Evolutionary conservation across 1,140 invertebrate genomes (phyloP).

Genomic region (Mya arenaria): DNA sequence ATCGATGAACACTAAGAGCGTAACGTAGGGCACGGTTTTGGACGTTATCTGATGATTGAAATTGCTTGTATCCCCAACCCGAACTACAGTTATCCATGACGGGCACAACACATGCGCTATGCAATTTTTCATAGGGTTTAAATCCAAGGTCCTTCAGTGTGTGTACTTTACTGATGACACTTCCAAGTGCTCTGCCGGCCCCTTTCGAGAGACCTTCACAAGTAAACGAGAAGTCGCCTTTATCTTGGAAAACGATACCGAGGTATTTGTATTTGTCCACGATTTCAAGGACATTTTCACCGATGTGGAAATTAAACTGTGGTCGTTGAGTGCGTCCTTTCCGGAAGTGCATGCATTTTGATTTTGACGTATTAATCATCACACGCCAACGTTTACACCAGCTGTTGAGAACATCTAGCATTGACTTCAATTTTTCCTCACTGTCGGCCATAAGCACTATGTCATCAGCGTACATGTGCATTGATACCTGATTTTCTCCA

Average conservation of each 20-base stretch:
- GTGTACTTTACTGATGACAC: constrained; percentile 38
- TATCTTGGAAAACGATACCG: constrained; percentile 10
- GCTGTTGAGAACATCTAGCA: constrained; percentile 7
- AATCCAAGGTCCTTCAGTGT: constrained; percentile 7
- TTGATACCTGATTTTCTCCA: not conserved
- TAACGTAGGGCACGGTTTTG: constrained; percentile 48
- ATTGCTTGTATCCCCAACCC: constrained; percentile 51
- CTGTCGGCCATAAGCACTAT: constrained; percentile 29
- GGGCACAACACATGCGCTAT: constrained; percentile 42
- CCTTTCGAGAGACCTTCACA: constrained; percentile 27
- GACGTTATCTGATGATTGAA: constrained; percentile 38
- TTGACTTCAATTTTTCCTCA: constrained; percentile 1
- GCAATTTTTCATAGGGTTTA: constrained; percentile 52
- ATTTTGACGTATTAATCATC: constrained; percentile 34
- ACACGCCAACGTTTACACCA: constrained; percentile 38
- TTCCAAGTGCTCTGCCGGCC: constrained; percentile 37
- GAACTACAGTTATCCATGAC: constrained; percentile 45
- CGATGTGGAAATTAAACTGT: not conserved
- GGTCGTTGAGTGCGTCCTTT: not conserved
- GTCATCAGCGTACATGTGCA: constrained; percentile 55
- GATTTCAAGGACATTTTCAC: constrained; percentile 17
- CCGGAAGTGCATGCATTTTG: constrained; percentile 32
- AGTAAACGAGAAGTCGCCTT: no score
- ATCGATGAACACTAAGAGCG: constrained; percentile 48
- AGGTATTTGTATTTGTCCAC: constrained; percentile 28